phyloP scores from a whole-genome alignment of 2,113 vertebrate genomes.

The Arvicanthis niloticus region DNA sequence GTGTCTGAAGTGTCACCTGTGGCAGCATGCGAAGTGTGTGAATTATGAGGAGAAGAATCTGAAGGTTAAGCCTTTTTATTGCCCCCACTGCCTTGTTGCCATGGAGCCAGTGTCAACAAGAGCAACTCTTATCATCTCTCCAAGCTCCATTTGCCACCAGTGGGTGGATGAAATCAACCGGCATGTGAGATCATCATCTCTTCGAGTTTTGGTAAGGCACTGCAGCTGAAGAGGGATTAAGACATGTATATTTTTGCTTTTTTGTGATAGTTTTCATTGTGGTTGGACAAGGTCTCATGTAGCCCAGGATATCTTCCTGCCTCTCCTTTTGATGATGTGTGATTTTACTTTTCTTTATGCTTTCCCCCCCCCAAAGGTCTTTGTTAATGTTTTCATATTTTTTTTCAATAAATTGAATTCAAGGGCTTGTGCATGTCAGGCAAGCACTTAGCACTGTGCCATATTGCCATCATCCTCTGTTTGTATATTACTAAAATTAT shows the following conservation, averaged over 20 bases:
- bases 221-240: background rate
- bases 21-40: constrained; percentile 98
- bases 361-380: background rate
- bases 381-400: background rate
- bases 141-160: constrained; percentile 98
- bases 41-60: constrained; percentile 96
- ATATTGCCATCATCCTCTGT: background rate
- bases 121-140: constrained; percentile 98
- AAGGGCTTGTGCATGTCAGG: background rate
- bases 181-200: constrained; percentile 94
- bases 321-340: background rate
- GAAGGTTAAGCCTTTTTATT: constrained; percentile 95
- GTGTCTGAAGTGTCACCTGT: constrained; percentile 96
- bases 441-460: background rate
- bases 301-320: background rate
- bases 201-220: constrained; percentile 93
- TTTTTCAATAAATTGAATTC: background rate
- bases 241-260: background rate
- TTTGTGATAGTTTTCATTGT: background rate
- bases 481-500: background rate
- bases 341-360: background rate
- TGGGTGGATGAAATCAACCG: constrained; percentile 99
- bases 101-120: constrained; percentile 97
- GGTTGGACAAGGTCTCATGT: background rate
- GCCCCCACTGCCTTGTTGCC: constrained; percentile 97